Base-by-base conservation (phyloP, 2,113 vertebrate species). In the Symphodus melops region DNA sequence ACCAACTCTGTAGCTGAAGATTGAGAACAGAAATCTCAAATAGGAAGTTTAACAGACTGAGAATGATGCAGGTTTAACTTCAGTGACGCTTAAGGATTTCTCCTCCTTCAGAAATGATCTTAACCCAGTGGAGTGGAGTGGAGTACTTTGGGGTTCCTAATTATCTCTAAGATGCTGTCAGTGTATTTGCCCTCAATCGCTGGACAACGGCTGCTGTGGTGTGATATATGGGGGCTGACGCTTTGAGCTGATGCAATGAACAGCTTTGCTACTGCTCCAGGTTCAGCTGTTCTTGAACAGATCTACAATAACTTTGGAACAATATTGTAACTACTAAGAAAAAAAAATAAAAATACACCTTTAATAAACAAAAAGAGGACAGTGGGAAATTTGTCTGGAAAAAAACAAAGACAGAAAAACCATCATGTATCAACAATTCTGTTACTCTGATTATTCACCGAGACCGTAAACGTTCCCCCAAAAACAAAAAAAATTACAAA, bases 1-100 rank as follows among this genome's bases (percentile, higher is more conserved):
- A 86, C 81, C 84, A 88, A 79, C 57, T 84, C 83, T 81, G 83
- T 73, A 84, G 81, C 67, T 49, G 61, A 13, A 77, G 36, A 51
- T 56, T 8, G 48, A 12, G 20, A 33, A 28, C 23, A 11, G 17
- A 57, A 63, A 21, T 68, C 23, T 21, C 54, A 39, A 14, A 33
- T 9, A 52, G n/a, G 7, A 57, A 36, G 13, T 42, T 33, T 21
- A 36, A 73, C 13, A 63, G 42, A 36, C 41, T 61, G 14, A 39
- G 3, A 68, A 39, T 60, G 44, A 36, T 42, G 23, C 14, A 5
- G n/a, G n/a, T 9, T 51, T 10, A 7, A 8, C 14, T 8, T 60
- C 20, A 52, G 20, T 9, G 1, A 56, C 3, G 14, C 4, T 41
- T 63, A 12, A 60, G 52, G 20, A 52, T 19, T 33, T 25, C 20